phyloP scores from a whole-genome alignment of 2,888 invertebrate species.

The Acanthosepion esculentum region DNA sequence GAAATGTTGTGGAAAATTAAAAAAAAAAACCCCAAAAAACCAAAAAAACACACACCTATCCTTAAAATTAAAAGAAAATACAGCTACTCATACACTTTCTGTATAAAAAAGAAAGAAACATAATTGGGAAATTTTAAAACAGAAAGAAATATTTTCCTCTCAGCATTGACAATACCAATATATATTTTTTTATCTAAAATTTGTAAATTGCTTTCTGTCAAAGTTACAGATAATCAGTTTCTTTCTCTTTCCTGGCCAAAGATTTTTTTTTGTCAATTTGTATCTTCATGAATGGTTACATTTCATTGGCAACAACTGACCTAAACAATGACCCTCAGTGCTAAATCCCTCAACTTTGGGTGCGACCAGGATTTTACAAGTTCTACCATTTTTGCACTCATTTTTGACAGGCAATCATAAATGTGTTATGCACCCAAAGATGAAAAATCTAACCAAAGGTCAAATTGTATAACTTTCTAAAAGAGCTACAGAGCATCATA shows the following conservation, averaged over 20 bases:
- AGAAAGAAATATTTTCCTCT: neutral
- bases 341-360: neutral
- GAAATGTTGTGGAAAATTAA: too few relatives aligned
- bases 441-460: neutral
- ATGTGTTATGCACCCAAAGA: neutral
- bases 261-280: neutral
- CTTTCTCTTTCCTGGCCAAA: neutral
- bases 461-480: too few relatives aligned
- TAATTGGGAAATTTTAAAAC: neutral
- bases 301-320: conserved; percentile 11
- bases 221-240: neutral
- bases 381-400: neutral
- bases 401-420: neutral
- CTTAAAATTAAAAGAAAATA: neutral
- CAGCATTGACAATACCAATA: neutral
- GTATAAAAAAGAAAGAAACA: neutral
- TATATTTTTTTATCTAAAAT: conserved; percentile 33
- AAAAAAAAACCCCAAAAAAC: too few relatives aligned
- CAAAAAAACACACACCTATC: too few relatives aligned
- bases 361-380: neutral
- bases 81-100: neutral
- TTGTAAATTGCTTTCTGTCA: neutral
- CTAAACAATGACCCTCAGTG: neutral
- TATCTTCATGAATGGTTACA: neutral
- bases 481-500: neutral